Evolutionary conservation across 2,888 invertebrate species (phyloP), one percentile per base, ranked within the genome.

Genomic region (Oasisia sp.): DNA sequence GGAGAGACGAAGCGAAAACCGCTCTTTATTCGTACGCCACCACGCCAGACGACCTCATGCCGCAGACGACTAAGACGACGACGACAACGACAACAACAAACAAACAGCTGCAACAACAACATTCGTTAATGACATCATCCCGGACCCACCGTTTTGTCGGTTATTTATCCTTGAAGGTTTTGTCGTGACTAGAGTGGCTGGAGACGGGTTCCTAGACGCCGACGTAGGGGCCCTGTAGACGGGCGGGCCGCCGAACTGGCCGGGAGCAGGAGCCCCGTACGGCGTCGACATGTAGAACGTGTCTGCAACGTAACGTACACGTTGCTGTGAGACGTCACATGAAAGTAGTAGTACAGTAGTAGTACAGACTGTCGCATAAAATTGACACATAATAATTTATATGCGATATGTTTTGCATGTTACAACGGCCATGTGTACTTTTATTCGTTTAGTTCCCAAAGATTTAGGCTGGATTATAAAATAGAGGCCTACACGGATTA

Each of bases 271-370:
- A 32, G 44, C 90, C 7, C 90, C 90, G 32, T 90, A 90, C 32
- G 90, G 90, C 38, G 90, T 90, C 90, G 90, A 90, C 90, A 90
- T 90, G 32, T 90, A 90, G 90, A 90, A 90, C 19, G 90, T 90
- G 90, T 90, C 90, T 90, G 44, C 44, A 90, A 90, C 14, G 19
- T 0, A 7, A 32, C 89, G 32, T 12, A 19, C 19, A 32, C 9
- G 89, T 14, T 89, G 50, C 50, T 50, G 50, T 50, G 12, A 50
- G 12, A 50, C 12, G 50, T 4, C 38, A 50, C 50, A 50, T 12
- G 50, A 50, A 50, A 45, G 45, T n/a, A n/a, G n/a, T n/a, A n/a
- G n/a, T n/a, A n/a, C n/a, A n/a, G n/a, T n/a, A n/a, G n/a, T n/a
- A n/a, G n/a, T 38, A 38, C 38, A 38, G 38, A 38, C 38, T 1